A percentile compares a stretch with the other conserved stretches of the same genome.
Conservation (phyloP, 2,113 vertebrate species). For the Solea senegalensis region DNA sequence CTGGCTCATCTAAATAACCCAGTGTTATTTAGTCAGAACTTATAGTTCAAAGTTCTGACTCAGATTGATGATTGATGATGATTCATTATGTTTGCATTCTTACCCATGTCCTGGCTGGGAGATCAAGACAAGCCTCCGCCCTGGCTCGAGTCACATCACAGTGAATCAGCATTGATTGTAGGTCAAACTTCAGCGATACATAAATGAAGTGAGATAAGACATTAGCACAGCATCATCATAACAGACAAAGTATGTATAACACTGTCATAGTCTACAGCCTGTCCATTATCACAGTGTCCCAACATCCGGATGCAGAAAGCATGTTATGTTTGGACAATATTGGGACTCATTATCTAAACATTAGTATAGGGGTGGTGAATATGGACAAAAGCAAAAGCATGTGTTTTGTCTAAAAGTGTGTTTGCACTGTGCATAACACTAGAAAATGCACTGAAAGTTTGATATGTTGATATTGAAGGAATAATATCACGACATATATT, state of each 20-base stretch:
- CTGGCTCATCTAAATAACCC: neutral
- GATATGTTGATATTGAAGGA: too few relatives aligned
- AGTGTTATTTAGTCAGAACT: too few relatives aligned
- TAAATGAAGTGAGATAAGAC: neutral
- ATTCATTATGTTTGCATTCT: neutral
- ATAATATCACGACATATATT: too few relatives aligned
- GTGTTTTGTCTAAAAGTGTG: too few relatives aligned
- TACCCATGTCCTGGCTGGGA: conserved; percentile 67
- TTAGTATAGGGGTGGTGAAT: neutral
- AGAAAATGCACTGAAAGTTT: too few relatives aligned
- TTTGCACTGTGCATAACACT: too few relatives aligned
- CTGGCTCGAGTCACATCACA: conserved; percentile 84
- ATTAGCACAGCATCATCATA: neutral
- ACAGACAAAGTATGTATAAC: neutral
- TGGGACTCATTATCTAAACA: neutral
- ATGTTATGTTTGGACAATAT: neutral
- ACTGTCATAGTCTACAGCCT: neutral
- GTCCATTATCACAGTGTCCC: too few relatives aligned
- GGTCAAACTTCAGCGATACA: conserved; percentile 82
- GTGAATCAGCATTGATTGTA: conserved; percentile 91
- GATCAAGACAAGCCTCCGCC: conserved; percentile 81
- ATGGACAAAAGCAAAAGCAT: too few relatives aligned
- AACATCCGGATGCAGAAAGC: too few relatives aligned
- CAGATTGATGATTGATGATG: too few relatives aligned
- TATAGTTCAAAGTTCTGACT: too few relatives aligned